Evolutionary conservation across 2,888 invertebrate genomes (phyloP).

Genomic region (Iselma pallidipennis): DNA sequence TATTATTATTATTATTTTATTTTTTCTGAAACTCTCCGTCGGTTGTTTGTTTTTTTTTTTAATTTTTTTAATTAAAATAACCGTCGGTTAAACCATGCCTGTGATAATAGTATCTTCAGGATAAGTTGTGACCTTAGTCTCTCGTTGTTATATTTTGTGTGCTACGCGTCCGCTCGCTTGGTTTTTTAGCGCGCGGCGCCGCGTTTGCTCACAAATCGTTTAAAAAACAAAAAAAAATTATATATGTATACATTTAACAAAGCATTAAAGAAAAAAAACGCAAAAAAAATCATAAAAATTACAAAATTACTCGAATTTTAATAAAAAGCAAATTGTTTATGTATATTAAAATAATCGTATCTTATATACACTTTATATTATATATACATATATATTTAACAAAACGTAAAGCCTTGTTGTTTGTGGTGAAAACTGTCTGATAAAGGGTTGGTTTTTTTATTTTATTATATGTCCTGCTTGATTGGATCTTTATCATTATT

Average conservation of each 20-base stretch:
- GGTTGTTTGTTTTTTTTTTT: slow-evolving; percentile 24
- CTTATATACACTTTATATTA: slow-evolving; percentile 49
- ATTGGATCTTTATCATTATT: too few species aligned
- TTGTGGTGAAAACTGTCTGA: slow-evolving; percentile 32
- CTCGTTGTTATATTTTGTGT: slow-evolving; percentile 59
- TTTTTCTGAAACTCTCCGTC: slow-evolving; percentile 34
- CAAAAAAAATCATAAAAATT: slow-evolving; percentile 47
- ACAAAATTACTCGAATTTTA: slow-evolving; percentile 50
- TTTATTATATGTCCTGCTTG: slow-evolving; percentile 2
- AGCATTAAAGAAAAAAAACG: slow-evolving; percentile 34
- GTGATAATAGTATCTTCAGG: slow-evolving; percentile 73
- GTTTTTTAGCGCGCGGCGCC: slow-evolving; percentile 37
- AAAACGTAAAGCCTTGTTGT: slow-evolving; percentile 8
- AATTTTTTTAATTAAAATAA: slow-evolving; percentile 13
- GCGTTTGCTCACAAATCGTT: slow-evolving; percentile 51
- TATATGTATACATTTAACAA: slow-evolving; percentile 53
- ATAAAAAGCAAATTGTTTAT: slow-evolving; percentile 56
- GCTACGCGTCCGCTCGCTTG: slow-evolving; percentile 38
- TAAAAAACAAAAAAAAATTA: slow-evolving; percentile 51
- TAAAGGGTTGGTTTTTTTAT: neutral
- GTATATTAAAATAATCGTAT: slow-evolving; percentile 54
- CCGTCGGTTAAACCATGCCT: slow-evolving; percentile 62
- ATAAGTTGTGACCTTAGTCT: slow-evolving; percentile 71
- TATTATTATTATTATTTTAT: slow-evolving; percentile 20
- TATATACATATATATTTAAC: too few species aligned